Base-by-base conservation (phyloP, 2,888 invertebrate genomes). In the Patella ulyssiponensis region DNA sequence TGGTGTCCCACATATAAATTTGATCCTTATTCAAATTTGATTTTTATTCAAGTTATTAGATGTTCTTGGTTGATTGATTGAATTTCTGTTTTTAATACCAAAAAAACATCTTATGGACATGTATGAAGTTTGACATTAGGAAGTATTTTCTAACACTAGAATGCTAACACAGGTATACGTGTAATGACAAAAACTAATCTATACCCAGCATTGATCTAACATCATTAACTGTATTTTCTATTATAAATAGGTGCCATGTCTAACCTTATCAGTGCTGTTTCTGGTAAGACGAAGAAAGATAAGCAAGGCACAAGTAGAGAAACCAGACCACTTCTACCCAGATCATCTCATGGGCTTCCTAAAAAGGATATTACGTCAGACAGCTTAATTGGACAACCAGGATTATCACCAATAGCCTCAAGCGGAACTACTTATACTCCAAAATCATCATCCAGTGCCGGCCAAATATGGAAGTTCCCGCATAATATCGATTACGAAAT, bases 351-450 rank as follows among this genome's bases (percentile, higher is more conserved):
- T 14, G 71, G 77, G 69, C 76, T 77, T 20, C 77, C 75, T 54
- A 64, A 69, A 58, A 77, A 77, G 64, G 80, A 80, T 71, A 53
- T 70, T 20, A 80, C 80, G n/a, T 76, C 77, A 27, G 80, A 80
- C 17, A 80, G 80, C 27, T 69, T 80, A 69, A 52, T 69, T 20
- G 80, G 77, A 1, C 77, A 76, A 33, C 83, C 80, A 51, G 83
- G 82, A 72, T 80, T 86, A 56, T 87, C 87, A 17, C 88, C 88
- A 71, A 85, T 87, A 12, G 23, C 64, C 20, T 88, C 88, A 33
- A 86, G 87, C 81, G 88, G 85, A 11, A 88, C 88, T 7, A 88
- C 88, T 11, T 88, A 86, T 79, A 87, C 87, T 11, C 89, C 88
- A 7, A 88, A 88, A 77, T 88, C 88, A 14, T 82, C 86, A 56